phyloP scores from a whole-genome alignment of 2,113 vertebrate species.

The Ceuthmochares aereus region DNA sequence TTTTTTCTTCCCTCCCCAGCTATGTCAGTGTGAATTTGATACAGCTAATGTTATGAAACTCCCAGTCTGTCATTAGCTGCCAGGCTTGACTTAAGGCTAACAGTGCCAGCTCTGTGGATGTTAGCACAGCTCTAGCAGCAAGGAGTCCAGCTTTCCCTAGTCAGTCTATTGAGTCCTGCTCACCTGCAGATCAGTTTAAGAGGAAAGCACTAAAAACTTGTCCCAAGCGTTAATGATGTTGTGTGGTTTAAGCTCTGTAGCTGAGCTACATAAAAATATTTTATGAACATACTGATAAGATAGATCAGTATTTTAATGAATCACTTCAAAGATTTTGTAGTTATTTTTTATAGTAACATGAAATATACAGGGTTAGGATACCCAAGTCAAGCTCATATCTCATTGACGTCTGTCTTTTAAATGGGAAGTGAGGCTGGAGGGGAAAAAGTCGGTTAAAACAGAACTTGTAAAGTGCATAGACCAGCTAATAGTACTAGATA shows the following conservation, averaged over 20 bases:
- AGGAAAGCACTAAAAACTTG: neutral
- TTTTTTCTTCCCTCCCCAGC: neutral
- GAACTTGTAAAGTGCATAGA: slow-evolving; percentile 64
- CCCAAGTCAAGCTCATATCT: neutral
- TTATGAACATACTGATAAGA: neutral
- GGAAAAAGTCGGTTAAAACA: slow-evolving; percentile 66
- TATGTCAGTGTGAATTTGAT: slow-evolving; percentile 12
- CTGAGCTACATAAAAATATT: neutral
- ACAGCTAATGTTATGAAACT: neutral
- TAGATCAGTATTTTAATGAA: slow-evolving; percentile 20
- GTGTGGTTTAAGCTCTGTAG: neutral
- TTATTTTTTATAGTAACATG: neutral
- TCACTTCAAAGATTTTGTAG: neutral
- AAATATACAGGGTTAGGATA: slow-evolving; percentile 33
- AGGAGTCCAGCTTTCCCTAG: neutral
- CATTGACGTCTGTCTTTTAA: slow-evolving; percentile 2
- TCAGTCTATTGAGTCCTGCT: neutral
- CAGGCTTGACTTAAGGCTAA: slow-evolving; percentile 37
- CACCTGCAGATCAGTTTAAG: neutral
- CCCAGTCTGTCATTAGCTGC: slow-evolving; percentile 20
- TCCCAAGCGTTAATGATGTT: neutral
- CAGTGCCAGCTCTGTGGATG: slow-evolving; percentile 28
- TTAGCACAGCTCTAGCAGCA: neutral
- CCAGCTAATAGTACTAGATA: slow-evolving; percentile 47
- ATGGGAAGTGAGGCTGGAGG: slow-evolving; percentile 54